These are phyloP conservation scores for Peromyscus aztecus DNA, from an alignment of 2,797 vertebrate species.

Conservation along the genomic window DNA sequence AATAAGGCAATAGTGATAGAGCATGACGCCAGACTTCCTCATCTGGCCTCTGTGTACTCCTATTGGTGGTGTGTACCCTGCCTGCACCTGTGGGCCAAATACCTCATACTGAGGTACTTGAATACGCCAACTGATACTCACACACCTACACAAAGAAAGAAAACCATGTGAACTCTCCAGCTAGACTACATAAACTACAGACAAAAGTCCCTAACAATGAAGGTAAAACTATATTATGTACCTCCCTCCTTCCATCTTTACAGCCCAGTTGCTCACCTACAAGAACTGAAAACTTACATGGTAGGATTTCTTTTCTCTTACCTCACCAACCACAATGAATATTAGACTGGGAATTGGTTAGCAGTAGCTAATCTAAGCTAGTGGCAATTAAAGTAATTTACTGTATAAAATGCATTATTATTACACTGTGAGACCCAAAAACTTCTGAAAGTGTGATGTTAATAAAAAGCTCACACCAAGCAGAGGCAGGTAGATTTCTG, in stretches of 20 bases:
- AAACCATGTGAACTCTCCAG: background rate
- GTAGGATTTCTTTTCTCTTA: conserved; percentile 41
- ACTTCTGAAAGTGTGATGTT: conserved; percentile 29
- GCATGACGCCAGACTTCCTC: background rate
- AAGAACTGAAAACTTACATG: background rate
- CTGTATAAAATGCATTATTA: background rate
- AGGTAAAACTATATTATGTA: background rate
- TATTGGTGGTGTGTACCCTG: background rate
- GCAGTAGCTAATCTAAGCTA: background rate
- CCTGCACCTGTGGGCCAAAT: background rate
- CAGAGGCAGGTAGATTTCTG: background rate
- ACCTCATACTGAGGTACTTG: too few relatives aligned
- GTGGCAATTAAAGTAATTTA: conserved; percentile 45
- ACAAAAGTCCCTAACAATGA: conserved; percentile 1
- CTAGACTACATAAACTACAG: conserved; percentile 24
- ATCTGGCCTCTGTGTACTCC: background rate
- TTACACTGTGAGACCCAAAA: background rate
- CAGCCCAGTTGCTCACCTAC: background rate
- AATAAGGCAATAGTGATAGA: background rate
- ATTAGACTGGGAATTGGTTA: background rate
- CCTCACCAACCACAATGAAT: background rate
- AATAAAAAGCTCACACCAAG: conserved; percentile 6
- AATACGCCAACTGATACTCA: background rate
- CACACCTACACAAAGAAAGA: background rate
- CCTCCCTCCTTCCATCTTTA: background rate